A percentile compares a stretch with the other conserved stretches of the same genome.
Evolutionary conservation across 2,113 vertebrate genomes (phyloP).

Genomic region (Lagopus muta): DNA sequence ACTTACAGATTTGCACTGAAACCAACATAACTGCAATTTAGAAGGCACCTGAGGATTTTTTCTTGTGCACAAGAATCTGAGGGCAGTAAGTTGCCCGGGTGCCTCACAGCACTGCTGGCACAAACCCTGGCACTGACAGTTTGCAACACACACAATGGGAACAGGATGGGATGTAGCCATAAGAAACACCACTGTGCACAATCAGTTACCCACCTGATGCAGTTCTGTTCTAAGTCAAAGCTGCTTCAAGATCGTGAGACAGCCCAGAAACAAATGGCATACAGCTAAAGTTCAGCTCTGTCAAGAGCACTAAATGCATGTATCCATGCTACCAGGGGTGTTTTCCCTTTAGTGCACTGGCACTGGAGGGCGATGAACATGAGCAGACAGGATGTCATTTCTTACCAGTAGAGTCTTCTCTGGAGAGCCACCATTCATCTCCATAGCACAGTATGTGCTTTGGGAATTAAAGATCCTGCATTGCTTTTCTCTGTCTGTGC

Average conservation of each 20-base stretch:
- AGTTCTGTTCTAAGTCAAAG: neutral
- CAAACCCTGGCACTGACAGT: neutral
- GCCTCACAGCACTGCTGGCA: neutral
- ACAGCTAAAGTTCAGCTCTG: neutral
- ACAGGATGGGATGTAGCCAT: accelerated
- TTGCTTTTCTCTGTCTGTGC: neutral
- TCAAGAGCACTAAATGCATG: neutral
- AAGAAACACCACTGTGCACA: accelerated
- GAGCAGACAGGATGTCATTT: accelerated
- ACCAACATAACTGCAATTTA: neutral
- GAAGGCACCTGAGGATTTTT: neutral
- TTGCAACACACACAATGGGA: accelerated
- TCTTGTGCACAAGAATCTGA: neutral
- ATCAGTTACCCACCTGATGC: neutral
- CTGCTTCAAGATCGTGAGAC: neutral
- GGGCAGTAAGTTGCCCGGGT: accelerated
- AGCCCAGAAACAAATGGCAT: neutral
- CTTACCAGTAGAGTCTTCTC: neutral
- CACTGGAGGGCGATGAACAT: too few species aligned
- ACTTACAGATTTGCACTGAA: neutral
- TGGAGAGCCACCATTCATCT: neutral
- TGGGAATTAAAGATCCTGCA: neutral
- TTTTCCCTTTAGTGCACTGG: neutral
- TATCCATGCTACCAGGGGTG: neutral
- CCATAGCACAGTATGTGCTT: too few species aligned